phyloP scores from a whole-genome alignment of 2,113 vertebrate genomes.

The Archilochus colubris region DNA sequence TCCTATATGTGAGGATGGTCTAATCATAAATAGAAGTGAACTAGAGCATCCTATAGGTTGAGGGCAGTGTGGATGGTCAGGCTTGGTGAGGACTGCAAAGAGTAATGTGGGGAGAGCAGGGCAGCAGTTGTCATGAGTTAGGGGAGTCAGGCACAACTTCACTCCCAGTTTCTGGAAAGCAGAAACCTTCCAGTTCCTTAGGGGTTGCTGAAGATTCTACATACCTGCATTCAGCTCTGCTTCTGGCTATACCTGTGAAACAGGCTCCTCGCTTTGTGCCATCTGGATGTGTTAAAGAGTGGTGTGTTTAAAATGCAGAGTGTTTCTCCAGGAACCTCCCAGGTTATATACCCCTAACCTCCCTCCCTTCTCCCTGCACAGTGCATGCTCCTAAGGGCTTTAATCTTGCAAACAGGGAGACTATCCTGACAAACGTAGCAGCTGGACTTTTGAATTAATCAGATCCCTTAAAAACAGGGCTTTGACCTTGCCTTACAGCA shows the following conservation, averaged over 20 bases:
- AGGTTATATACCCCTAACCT: background rate
- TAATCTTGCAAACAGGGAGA: background rate
- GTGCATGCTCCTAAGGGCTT: background rate
- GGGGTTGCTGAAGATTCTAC: background rate
- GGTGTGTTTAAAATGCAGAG: background rate
- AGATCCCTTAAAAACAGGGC: background rate
- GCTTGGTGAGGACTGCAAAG: background rate
- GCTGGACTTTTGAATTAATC: constrained; percentile 7
- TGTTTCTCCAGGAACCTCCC: background rate
- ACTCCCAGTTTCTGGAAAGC: background rate
- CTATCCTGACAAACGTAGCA: background rate
- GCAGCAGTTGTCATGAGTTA: background rate
- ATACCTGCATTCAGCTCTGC: background rate
- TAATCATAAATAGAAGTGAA: background rate
- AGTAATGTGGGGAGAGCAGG: rapidly evolving
- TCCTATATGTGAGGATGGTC: background rate
- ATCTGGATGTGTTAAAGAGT: background rate
- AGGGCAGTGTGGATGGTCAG: too few species aligned
- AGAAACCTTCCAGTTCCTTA: background rate
- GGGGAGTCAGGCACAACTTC: background rate
- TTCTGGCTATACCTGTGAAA: background rate
- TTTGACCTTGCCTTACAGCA: background rate
- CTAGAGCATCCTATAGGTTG: background rate
- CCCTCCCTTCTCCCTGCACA: background rate
- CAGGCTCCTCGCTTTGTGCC: background rate